Base-by-base conservation (phyloP, 2,113 vertebrate species). In the Pseudopodoces humilis region DNA sequence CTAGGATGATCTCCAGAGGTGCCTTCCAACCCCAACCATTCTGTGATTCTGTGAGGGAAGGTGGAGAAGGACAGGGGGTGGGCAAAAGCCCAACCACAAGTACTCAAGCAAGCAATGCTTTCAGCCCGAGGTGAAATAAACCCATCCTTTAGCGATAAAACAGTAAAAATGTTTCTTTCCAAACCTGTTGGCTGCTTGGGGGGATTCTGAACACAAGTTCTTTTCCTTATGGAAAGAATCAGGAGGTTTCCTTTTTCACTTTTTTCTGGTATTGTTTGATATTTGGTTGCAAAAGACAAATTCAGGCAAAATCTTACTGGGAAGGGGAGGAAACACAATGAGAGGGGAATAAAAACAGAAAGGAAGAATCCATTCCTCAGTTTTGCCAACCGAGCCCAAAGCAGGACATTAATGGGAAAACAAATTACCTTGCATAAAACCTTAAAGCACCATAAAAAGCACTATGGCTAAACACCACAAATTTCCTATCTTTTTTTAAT, bases 101-200 rank as follows among this genome's bases (percentile, higher is more conserved):
- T 30, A 24, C 30, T 58, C 2, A 1, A 27, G 11, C 39, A 39
- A 43, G 25, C 24, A 4, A 8, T 37, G 33, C 33, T 49, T 30
- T 39, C 49, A 22, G 27, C 2, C 2, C 10, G 1, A 3, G 5
- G 12, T 35, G 3, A 3, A 1, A 3, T 28, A 14, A 23, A 27
- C 19, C 12, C 0, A 0, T 11, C 28, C 14, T 76, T 65, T 65
- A 0, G 0, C 0, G 0, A 3, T 4, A 25, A 56, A 79, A 43
- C 25, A 16, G 33, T 18, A 22, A 52, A 75, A 50, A 21, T 11
- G 2, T 35, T 28, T 43, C 17, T n/a, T 55, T 43, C 7, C 35
- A 31, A 43, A 24, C 15, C 3, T 17, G 2, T 28, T 46, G 9
- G 3, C 64, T 69, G 5, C 13, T 15, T 6, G 3, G 6, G 15